phyloP scores from a whole-genome alignment of 2,888 invertebrate genomes.

The Actias luna region DNA sequence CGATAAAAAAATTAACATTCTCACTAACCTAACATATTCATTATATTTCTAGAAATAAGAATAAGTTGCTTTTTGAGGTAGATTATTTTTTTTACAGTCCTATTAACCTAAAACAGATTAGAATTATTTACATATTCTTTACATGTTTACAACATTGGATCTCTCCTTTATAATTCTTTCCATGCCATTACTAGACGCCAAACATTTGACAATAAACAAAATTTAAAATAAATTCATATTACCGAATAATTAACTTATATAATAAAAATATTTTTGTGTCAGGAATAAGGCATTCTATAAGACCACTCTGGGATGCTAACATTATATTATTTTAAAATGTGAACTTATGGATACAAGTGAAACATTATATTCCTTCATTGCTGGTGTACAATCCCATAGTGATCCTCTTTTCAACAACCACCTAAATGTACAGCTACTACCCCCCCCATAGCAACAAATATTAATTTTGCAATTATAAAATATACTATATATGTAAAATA shows the following conservation, averaged over 20 bases:
- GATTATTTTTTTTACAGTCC: conserved; percentile 79
- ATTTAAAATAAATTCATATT: conserved; percentile 40
- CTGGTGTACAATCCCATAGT: background rate
- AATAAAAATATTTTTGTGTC: conserved; percentile 34
- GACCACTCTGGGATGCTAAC: conserved; percentile 3
- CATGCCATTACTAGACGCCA: conserved; percentile 57
- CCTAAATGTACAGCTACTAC: conserved; percentile 1
- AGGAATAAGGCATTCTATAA: conserved; percentile 30
- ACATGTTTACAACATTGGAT: conserved; percentile 58
- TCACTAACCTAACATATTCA: conserved; percentile 77
- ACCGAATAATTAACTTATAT: conserved; percentile 35
- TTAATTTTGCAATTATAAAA: background rate
- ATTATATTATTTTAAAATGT: background rate
- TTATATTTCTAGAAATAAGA: conserved; percentile 72
- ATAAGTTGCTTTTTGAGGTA: conserved; percentile 79
- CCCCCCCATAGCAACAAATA: background rate
- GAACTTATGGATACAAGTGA: background rate
- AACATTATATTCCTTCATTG: background rate
- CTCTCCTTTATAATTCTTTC: conserved; percentile 48
- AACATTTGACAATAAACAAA: conserved; percentile 46
- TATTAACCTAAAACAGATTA: conserved; percentile 78
- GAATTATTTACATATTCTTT: conserved; percentile 75
- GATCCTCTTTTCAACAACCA: background rate
- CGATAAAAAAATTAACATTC: conserved; percentile 50
- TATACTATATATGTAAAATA: background rate